phyloP scores from a whole-genome alignment of 2,113 vertebrate species.

The Cyanistes caeruleus region DNA sequence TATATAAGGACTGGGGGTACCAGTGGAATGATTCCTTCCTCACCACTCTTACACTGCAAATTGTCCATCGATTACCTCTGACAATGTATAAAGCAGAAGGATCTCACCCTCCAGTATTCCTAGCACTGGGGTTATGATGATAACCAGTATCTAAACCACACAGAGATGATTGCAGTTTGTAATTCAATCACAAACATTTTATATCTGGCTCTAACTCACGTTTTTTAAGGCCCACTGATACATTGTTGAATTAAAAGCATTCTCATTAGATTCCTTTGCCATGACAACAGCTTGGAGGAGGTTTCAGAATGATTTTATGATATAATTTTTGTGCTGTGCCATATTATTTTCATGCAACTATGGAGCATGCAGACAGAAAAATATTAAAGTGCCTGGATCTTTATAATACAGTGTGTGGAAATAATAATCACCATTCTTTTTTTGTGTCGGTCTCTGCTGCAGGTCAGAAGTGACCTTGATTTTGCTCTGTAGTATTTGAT shows the following conservation, averaged over 20 bases:
- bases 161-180: not conserved
- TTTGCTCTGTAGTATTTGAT: not conserved
- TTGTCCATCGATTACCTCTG: not conserved
- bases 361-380: not conserved
- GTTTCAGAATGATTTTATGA: not conserved
- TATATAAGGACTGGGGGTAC: not conserved
- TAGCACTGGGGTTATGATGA: not conserved
- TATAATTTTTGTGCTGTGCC: not conserved
- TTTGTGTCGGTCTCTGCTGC: not conserved
- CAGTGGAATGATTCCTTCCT: not conserved
- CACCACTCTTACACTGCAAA: not conserved
- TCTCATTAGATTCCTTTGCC: conserved; percentile 23
- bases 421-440: not conserved
- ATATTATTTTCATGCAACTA: not conserved
- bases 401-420: not conserved
- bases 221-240: conserved; percentile 11
- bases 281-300: conserved; percentile 23
- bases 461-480: not conserved
- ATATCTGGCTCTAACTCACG: not conserved
- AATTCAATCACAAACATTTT: not conserved
- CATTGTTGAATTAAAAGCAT: not conserved
- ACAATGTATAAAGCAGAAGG: not conserved
- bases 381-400: not conserved
- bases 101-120: not conserved
- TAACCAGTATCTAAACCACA: not conserved